Conservation (phyloP, 1,140 invertebrate species). For the Pinna nobilis region DNA sequence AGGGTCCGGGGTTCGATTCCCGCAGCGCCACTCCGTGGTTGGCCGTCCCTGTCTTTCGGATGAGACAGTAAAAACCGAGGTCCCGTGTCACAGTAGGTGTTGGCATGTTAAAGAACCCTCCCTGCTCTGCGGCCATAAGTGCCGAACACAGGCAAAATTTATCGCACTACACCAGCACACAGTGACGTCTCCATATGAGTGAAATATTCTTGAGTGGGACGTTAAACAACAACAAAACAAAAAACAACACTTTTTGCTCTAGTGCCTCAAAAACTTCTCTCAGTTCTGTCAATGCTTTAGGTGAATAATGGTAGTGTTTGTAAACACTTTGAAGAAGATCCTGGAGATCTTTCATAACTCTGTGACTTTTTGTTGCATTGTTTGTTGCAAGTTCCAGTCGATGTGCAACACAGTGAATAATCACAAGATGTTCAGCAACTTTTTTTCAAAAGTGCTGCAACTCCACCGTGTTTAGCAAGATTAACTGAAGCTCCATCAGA, state of each 20-base stretch:
- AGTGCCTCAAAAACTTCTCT: constrained; percentile 1
- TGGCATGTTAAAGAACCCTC: too few species aligned
- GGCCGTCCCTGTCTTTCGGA: too few species aligned
- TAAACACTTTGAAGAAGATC: constrained; percentile 4
- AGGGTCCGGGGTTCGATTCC: too few species aligned
- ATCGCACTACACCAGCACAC: too few species aligned
- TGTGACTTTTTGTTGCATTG: constrained; percentile 26
- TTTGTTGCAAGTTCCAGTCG: constrained; percentile 18
- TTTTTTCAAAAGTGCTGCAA: constrained; percentile 24
- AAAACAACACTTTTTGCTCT: constrained; percentile 14
- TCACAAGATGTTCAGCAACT: constrained; percentile 3
- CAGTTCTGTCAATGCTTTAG: constrained; percentile 19
- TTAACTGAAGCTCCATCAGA: constrained; percentile 29
- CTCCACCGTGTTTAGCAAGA: constrained; percentile 13
- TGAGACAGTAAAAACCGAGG: too few species aligned
- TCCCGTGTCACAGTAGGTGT: too few species aligned
- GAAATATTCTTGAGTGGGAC: too few species aligned
- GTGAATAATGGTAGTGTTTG: constrained; percentile 27
- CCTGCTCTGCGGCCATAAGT: too few species aligned
- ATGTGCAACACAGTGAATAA: constrained; percentile 26
- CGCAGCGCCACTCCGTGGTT: too few species aligned
- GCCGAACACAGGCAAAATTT: too few species aligned
- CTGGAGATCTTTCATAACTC: not conserved
- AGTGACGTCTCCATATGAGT: too few species aligned
- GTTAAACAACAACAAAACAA: too few species aligned